phyloP scores from a whole-genome alignment of 2,113 vertebrate genomes.

The Phrynosoma blainvillii region DNA sequence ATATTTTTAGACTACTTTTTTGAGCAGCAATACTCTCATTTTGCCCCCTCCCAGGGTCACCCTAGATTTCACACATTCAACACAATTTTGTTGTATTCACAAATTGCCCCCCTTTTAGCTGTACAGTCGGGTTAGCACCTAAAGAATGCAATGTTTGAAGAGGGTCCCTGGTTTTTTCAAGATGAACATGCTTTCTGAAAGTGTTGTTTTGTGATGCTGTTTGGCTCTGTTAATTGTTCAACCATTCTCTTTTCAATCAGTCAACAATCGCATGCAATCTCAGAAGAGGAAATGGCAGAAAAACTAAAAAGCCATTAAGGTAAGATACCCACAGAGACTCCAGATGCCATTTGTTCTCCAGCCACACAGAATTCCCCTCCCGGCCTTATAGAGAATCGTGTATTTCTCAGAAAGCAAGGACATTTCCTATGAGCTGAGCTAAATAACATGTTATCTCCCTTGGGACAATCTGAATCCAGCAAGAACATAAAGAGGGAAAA shows the following conservation, averaged over 20 bases:
- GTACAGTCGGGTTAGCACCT: background rate
- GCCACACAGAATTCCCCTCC: background rate
- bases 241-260: background rate
- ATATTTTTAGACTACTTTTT: no score
- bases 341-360: slow-evolving; percentile 39
- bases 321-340: slow-evolving; percentile 36
- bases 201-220: background rate
- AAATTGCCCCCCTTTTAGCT: background rate
- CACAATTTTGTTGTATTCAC: background rate
- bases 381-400: background rate
- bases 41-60: no score
- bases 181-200: background rate
- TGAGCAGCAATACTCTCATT: no score
- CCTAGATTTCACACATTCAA: background rate
- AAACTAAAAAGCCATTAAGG: slow-evolving; percentile 26
- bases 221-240: background rate
- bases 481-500: slow-evolving; percentile 1
- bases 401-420: slow-evolving; percentile 36
- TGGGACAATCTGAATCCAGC: slow-evolving; percentile 30
- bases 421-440: background rate
- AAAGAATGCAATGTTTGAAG: background rate
- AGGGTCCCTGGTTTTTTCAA: background rate
- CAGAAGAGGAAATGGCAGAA: background rate
- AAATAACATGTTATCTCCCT: slow-evolving; percentile 11
- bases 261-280: background rate